Evolutionary conservation across 1,140 invertebrate genomes (phyloP), one percentile per base, ranked within the genome.

Genomic region (Campoletis sonorensis): DNA sequence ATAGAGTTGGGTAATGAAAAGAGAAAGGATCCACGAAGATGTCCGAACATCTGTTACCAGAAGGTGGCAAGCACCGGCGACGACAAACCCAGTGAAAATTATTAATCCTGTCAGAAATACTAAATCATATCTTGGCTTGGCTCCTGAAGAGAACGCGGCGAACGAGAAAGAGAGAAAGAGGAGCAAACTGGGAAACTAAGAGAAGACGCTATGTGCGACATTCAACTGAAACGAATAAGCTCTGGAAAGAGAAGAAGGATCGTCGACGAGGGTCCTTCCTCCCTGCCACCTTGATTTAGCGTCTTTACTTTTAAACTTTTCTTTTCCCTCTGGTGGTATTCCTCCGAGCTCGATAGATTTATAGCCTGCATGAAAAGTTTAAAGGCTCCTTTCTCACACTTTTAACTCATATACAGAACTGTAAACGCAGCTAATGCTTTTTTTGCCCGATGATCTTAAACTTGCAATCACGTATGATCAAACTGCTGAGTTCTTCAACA

Each of bases 21-120:
- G 49, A 40, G 30, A 21, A 30, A 67, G 75, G 54, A 51, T 79
- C 82, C 80, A 85, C 80, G 87, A 89, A 88, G 86, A 87, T 87
- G 87, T 90, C 85, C 79, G 80, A 84, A 88, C 89, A 90, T 90
- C 89, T 90, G 89, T 86, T 86, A 84, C 86, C 83, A 79, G 82
- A 79, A 80, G 70, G 81, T 58, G 18, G 81, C 79, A 51, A 73
- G 40, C 49, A 30, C 45, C 72, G 26, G 72, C 72, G 72, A 33
- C 68, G 71, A 64, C 58, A 68, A 77, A 16, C 49, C 72, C 72
- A 75, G 30, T 86, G 85, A 83, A 89, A 90, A 90, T 90, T 89
- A 90, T 90, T 90, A 90, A 90, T 90, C 87, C 88, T 85, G 88
- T 88, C 87, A 86, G 86, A 89, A 88, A 86, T 88, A 88, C 79